A percentile compares a stretch with the other conserved stretches of the same genome.
Conservation (phyloP, 2,797 vertebrate species). For the Orientallactaga sibirica region DNA sequence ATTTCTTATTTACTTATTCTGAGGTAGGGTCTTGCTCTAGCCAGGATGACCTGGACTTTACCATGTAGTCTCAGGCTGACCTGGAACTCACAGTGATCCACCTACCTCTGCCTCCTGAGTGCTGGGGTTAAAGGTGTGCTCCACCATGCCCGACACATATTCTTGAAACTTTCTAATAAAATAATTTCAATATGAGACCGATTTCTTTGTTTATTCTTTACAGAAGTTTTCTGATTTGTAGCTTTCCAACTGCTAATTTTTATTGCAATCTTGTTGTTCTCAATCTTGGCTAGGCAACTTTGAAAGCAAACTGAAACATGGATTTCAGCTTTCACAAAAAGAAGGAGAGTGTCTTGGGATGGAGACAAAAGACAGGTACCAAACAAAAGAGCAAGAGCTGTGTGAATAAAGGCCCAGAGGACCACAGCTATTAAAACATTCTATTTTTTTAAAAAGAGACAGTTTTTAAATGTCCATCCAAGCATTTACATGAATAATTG, state of each 20-base stretch:
- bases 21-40: too few relatives aligned
- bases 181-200: constrained; percentile 32
- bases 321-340: background rate
- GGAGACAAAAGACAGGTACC: background rate
- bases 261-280: constrained; percentile 66
- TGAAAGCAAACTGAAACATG: constrained; percentile 47
- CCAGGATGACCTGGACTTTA: too few relatives aligned
- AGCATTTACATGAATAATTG: constrained; percentile 34
- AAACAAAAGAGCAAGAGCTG: background rate
- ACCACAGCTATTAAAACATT: background rate
- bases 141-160: background rate
- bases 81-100: too few relatives aligned
- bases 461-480: background rate
- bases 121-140: too few relatives aligned
- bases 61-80: too few relatives aligned
- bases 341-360: background rate
- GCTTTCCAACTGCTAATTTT: constrained; percentile 64
- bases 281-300: background rate
- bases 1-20: too few relatives aligned
- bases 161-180: constrained; percentile 36
- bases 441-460: background rate
- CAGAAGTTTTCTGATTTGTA: constrained; percentile 32
- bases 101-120: too few relatives aligned
- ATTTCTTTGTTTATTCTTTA: constrained; percentile 36
- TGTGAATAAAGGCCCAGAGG: background rate